Conservation (phyloP, 2,113 vertebrate genomes). For the Pipra filicauda region DNA sequence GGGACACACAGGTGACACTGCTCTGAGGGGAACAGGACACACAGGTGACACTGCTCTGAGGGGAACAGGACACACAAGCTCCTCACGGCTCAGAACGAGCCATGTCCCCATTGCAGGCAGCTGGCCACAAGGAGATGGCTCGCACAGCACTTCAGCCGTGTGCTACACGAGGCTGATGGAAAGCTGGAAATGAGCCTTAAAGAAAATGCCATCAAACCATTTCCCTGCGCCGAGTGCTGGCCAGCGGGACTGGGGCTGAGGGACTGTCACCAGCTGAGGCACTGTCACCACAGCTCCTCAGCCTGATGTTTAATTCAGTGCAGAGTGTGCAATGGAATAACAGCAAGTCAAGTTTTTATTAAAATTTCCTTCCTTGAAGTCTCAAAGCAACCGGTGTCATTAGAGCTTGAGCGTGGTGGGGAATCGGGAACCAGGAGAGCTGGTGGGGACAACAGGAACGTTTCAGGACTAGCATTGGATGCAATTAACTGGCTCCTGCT, state of each 20-base stretch:
- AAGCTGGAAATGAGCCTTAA: slow-evolving; percentile 1
- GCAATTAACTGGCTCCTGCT: not conserved
- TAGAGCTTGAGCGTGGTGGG: not conserved
- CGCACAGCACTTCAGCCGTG: not conserved
- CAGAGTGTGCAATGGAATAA: slow-evolving; percentile 27
- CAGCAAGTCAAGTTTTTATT: slow-evolving; percentile 61
- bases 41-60: too few species aligned
- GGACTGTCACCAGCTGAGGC: not conserved
- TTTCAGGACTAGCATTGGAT: not conserved
- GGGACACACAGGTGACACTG: too few species aligned
- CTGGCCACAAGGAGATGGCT: not conserved
- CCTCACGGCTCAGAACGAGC: not conserved
- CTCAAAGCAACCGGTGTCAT: slow-evolving; percentile 50
- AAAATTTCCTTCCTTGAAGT: slow-evolving; percentile 52
- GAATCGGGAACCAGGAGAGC: not conserved
- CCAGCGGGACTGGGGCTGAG: not conserved
- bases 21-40: too few species aligned
- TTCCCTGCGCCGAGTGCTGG: not conserved
- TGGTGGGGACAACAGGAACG: not conserved
- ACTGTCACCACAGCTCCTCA: not conserved
- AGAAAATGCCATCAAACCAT: not conserved
- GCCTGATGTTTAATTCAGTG: slow-evolving; percentile 62
- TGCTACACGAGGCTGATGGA: not conserved
- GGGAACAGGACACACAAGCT: not conserved
- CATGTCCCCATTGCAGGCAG: not conserved